Conservation (phyloP, 2,888 invertebrate species). For the Drosophila macrothrix region DNA sequence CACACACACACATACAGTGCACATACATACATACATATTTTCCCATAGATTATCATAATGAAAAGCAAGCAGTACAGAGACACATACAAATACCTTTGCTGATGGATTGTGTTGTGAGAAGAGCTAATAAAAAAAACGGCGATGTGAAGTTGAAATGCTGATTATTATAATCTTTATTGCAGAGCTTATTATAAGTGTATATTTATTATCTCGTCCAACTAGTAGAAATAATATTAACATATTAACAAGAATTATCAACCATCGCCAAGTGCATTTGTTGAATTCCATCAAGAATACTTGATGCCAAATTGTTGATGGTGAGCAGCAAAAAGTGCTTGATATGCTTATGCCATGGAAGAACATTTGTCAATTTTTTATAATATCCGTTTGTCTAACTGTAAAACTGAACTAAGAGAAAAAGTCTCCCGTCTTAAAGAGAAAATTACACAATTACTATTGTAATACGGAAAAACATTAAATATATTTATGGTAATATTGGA, state of each 20-base stretch:
- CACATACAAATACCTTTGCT: neutral
- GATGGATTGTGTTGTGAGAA: slow-evolving; percentile 7
- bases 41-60: slow-evolving; percentile 12
- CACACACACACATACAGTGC: slow-evolving; percentile 4
- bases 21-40: slow-evolving; percentile 13
- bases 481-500: neutral
- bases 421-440: neutral
- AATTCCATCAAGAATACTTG: neutral
- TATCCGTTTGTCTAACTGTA: neutral
- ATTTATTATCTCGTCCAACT: neutral
- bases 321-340: neutral
- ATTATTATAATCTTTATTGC: neutral
- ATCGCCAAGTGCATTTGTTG: neutral
- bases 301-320: neutral
- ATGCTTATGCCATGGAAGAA: neutral
- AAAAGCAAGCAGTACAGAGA: neutral
- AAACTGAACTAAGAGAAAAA: neutral
- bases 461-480: neutral
- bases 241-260: neutral
- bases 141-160: neutral
- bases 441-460: neutral
- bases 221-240: neutral
- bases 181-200: neutral
- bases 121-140: neutral
- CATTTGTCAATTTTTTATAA: neutral